A percentile compares a stretch with the other conserved stretches of the same genome.
phyloP scores from a whole-genome alignment of 2,888 invertebrate genomes.

The Archips xylosteana region DNA sequence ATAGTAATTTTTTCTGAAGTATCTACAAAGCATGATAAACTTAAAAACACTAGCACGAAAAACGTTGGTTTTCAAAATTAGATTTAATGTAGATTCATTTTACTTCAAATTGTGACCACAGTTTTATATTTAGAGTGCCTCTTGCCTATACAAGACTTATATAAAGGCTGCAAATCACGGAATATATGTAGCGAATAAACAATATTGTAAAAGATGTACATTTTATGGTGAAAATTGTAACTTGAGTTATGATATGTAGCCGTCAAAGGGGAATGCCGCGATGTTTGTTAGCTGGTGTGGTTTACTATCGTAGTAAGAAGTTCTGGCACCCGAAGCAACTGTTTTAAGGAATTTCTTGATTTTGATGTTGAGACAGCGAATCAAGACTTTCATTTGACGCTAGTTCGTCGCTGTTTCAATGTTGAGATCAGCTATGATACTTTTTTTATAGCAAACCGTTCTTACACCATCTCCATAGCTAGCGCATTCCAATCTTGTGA shows the following conservation, averaged over 20 bases:
- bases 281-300: neutral
- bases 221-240: constrained; percentile 86
- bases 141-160: constrained; percentile 87
- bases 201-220: constrained; percentile 71
- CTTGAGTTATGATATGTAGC: constrained; percentile 85
- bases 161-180: constrained; percentile 86
- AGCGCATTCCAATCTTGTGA: constrained; percentile 80
- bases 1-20: constrained; percentile 58
- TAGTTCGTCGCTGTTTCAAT: neutral
- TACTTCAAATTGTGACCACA: constrained; percentile 85
- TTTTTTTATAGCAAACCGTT: neutral
- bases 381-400: neutral
- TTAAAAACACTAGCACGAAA: constrained; percentile 77
- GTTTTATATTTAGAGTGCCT: constrained; percentile 88
- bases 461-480: constrained; percentile 60
- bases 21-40: constrained; percentile 71
- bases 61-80: constrained; percentile 74
- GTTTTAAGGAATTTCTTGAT: neutral
- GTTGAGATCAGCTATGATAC: neutral
- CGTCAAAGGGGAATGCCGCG: constrained; percentile 47
- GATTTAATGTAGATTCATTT: constrained; percentile 79
- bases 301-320: neutral
- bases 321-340: neutral
- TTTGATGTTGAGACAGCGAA: neutral
- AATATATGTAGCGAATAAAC: constrained; percentile 81